Evolutionary conservation across 2,113 vertebrate species (phyloP), one percentile per base, ranked within the genome.

Genomic region (Callithrix jacchus): DNA sequence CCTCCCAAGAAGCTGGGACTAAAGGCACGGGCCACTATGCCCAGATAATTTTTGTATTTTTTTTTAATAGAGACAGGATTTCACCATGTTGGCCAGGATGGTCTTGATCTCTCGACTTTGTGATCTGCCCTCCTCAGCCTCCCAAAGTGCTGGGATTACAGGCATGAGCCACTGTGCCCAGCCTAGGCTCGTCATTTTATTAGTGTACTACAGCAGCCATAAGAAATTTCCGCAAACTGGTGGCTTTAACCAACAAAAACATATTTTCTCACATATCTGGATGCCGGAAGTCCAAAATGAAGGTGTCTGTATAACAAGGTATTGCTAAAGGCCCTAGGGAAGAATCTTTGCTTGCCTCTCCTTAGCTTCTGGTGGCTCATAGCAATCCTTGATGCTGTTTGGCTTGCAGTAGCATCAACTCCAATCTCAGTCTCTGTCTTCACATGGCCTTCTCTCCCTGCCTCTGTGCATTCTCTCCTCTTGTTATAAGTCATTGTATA

Each of bases 11-110:
- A 52, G 52, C 16, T 52, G 52, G 52, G 52, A 17, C 52, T 52
- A 17, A 16, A 52, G 16, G 52, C 1, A 4, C 5, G 1, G 0
- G 16, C 52, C 52, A 52, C 52, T 16, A 52, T 1, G 16, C 52
- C 52, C 52, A 52, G 52, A 16, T 52, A 5, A 52, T 52, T 52
- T 52, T 52, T 52, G 16, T 52, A 17, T 12, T 47, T 52, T 52
- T 52, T 52, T 52, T 52, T 52, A 52, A 16, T 52, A 52, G 52
- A 52, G 16, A 52, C 14, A 16, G 52, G 52, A 5, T 52, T 17
- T 52, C 52, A 52, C 52, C 52, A 52, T 17, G 16, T 52, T 52
- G 52, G 16, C 52, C 52, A 52, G 16, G 52, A 52, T 52, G 52
- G 52, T 17, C 52, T 52, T 16, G 52, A 52, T 52, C 16, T 52